Base-by-base conservation (phyloP, 2,888 invertebrate species). In the Eupithecia abbreviata region DNA sequence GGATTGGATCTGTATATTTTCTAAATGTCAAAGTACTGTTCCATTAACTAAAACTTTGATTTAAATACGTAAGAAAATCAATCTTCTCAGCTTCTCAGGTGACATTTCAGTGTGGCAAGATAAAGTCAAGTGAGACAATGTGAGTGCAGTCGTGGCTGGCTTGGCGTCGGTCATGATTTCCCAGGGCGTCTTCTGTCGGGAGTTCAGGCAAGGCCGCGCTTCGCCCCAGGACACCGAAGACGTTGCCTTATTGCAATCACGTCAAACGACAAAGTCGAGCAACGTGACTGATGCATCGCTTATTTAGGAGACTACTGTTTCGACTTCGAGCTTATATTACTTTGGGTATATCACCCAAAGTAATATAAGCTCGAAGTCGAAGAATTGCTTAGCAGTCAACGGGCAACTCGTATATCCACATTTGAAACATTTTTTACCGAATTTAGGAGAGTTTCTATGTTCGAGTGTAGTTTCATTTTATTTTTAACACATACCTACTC, bases 111-210 rank as follows among this genome's bases (percentile, higher is more conserved):
- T 71, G 71, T 55, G 30, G 75, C 69, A 72, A 78, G 72, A 80
- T 80, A 72, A 77, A 82, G 79, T 78, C 77, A 77, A 73, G 72
- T 76, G 80, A 72, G 76, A 74, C 77, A 75, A 70, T 81, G 79
- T 79, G 77, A 65, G 74, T 80, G 74, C 70, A 58, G 66, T 68
- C 72, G 55, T 84, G 81, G 83, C 82, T 68, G 69, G 47, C 82
- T 82, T 30, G 82, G 85, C 87, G 87, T 85, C 87, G 86, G 85
- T 86, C 87, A 90, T 93, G 93, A 93, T 93, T 94, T 94, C 93
- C 93, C 93, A 87, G 87, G 93, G 88, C 90, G 88, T 90, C 85
- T 83, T 85, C 86, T 86, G 90, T 89, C 87, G 89, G 72, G 86
- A 86, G 85, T 89, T 87, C 85, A 88, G 79, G 84, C 62, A 84